phyloP scores from a whole-genome alignment of 2,888 invertebrate species.

The Orchestes rusci region DNA sequence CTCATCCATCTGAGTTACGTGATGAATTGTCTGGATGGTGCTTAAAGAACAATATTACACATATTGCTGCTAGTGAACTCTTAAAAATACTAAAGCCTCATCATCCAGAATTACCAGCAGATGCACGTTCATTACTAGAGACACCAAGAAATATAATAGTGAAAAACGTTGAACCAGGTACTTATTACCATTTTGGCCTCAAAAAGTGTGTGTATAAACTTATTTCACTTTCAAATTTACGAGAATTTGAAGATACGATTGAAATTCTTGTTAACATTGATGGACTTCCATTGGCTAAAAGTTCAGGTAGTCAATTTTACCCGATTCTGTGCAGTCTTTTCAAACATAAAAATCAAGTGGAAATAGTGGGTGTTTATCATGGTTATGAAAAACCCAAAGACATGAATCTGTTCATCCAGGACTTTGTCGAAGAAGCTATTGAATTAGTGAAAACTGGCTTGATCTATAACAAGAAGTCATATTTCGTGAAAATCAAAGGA shows the following conservation, averaged over 20 bases:
- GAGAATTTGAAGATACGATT: too few relatives aligned
- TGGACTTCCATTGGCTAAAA: constrained; percentile 3
- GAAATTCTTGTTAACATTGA: background rate
- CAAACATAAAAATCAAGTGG: background rate
- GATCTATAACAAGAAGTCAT: too few relatives aligned
- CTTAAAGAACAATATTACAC: constrained; percentile 11
- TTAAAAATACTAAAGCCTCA: constrained; percentile 10
- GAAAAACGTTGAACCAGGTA: constrained; percentile 1
- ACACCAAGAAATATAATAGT: constrained; percentile 13
- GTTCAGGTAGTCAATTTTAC: constrained; percentile 5
- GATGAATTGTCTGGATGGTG: too few relatives aligned
- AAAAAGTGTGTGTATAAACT: background rate
- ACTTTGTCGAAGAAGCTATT: constrained; percentile 6
- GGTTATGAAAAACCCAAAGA: constrained; percentile 9
- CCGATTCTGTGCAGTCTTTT: constrained; percentile 7
- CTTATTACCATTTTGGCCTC: constrained; percentile 3
- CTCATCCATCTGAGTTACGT: too few relatives aligned
- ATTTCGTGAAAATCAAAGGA: too few relatives aligned
- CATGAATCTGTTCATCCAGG: background rate
- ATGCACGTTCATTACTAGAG: constrained; percentile 17
- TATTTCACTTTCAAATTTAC: too few relatives aligned
- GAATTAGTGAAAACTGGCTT: background rate
- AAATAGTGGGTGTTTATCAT: constrained; percentile 4
- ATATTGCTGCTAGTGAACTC: constrained; percentile 6
- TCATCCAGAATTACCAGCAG: constrained; percentile 13